These are phyloP conservation scores for Argynnis bischoffii DNA, from an alignment of 2,888 invertebrate genomes.

Conservation along the genomic window DNA sequence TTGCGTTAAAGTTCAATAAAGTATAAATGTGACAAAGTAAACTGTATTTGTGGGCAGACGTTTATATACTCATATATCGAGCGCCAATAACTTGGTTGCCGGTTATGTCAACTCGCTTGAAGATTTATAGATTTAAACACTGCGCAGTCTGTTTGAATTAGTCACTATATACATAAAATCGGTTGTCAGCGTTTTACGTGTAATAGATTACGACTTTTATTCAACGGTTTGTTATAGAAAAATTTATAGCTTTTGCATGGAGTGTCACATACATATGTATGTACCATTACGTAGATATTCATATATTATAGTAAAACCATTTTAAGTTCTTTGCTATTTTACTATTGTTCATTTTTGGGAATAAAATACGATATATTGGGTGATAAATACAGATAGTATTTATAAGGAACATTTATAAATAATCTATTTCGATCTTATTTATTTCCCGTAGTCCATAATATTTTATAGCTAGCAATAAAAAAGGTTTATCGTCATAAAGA, in stretches of 20 bases:
- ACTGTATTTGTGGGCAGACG: conserved; percentile 22
- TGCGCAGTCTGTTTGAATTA: conserved; percentile 23
- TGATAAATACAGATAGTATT: too few relatives aligned
- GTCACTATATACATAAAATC: conserved; percentile 4
- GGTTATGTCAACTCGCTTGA: conserved; percentile 24
- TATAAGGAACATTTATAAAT: background rate
- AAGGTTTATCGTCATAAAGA: conserved; percentile 7
- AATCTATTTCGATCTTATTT: background rate
- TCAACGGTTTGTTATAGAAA: background rate
- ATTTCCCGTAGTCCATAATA: conserved; percentile 2
- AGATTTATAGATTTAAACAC: conserved; percentile 26
- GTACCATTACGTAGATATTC: too few relatives aligned
- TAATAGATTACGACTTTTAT: background rate
- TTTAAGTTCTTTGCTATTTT: too few relatives aligned
- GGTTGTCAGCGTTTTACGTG: background rate
- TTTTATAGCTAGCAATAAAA: conserved; percentile 1
- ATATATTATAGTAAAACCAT: too few relatives aligned
- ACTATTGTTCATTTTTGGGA: too few relatives aligned
- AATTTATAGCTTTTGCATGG: too few relatives aligned
- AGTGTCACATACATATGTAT: too few relatives aligned
- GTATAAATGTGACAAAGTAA: conserved; percentile 27
- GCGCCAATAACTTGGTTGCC: conserved; percentile 29
- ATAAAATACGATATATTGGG: too few relatives aligned
- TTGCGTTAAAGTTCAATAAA: conserved; percentile 30
- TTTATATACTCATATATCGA: conserved; percentile 30